Evolutionary conservation across 2,888 invertebrate genomes (phyloP).

Genomic region (Habrosyne pyritoides): DNA sequence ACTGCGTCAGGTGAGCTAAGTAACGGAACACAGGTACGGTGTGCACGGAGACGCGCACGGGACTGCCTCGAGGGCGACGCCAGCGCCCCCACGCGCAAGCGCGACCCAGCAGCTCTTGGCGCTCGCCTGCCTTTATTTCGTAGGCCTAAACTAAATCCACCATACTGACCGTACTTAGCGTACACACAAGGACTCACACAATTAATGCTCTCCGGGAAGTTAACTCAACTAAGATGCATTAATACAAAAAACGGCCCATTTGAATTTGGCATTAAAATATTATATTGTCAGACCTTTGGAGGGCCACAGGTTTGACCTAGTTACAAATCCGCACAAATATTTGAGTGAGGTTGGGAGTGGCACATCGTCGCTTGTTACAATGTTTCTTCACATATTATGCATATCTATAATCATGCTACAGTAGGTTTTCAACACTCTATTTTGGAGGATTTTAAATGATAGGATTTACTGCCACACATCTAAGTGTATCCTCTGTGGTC

Average conservation of each 20-base stretch:
- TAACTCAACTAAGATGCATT: conserved; percentile 40
- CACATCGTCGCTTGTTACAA: conserved; percentile 52
- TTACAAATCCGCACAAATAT: conserved; percentile 62
- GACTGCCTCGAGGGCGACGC: conserved; percentile 62
- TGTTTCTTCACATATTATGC: conserved; percentile 35
- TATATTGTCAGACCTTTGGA: conserved; percentile 34
- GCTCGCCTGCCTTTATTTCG: conserved; percentile 28
- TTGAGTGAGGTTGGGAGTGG: conserved; percentile 66
- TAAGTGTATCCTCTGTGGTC: too few species aligned
- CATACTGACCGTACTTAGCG: conserved; percentile 32
- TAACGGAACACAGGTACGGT: conserved; percentile 49
- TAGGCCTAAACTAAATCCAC: conserved; percentile 45
- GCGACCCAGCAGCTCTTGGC: conserved; percentile 31
- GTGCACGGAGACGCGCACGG: conserved; percentile 64
- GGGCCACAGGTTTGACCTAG: conserved; percentile 63
- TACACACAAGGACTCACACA: conserved; percentile 56
- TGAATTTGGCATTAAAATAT: conserved; percentile 33
- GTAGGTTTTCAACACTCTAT: conserved; percentile 14
- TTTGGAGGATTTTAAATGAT: background rate
- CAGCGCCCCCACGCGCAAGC: conserved; percentile 68
- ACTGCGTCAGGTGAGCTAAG: conserved; percentile 41
- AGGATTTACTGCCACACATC: too few species aligned
- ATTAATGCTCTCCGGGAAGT: conserved; percentile 44
- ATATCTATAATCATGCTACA: conserved; percentile 17
- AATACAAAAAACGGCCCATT: conserved; percentile 40